Evolutionary conservation across 2,797 vertebrate species (phyloP).

Genomic region (Antrozous pallidus): DNA sequence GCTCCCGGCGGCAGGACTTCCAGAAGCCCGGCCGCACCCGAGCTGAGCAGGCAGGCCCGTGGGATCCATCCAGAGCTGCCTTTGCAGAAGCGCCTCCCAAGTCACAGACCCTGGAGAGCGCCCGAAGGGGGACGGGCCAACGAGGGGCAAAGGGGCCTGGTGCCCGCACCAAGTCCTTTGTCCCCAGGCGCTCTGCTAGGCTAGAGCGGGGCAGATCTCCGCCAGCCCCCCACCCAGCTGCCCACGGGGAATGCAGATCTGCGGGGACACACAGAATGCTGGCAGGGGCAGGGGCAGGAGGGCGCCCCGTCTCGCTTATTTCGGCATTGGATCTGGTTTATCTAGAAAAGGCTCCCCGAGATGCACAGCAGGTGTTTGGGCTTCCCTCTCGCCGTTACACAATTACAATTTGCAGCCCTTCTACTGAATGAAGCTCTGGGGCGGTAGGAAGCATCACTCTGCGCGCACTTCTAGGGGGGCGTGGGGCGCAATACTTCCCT

Average conservation of each 20-base stretch:
- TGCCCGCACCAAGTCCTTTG: constrained; percentile 32
- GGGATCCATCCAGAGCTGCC: not conserved
- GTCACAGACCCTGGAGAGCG: not conserved
- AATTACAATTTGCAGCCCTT: not conserved
- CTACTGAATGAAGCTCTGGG: not conserved
- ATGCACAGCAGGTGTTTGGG: not conserved
- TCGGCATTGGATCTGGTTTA: not conserved
- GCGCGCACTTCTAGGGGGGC: accelerated
- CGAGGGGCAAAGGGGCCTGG: constrained; percentile 8
- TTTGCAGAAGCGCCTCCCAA: not conserved
- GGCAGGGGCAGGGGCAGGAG: not conserved
- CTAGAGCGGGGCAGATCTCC: not conserved
- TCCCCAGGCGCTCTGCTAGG: not conserved
- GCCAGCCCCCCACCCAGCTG: accelerated
- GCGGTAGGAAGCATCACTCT: not conserved
- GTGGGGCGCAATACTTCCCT: not conserved
- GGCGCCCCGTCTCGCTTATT: not conserved
- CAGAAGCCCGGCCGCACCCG: not conserved
- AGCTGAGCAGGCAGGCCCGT: not conserved
- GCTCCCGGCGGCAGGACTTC: not conserved
- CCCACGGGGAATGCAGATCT: not conserved
- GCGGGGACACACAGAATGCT: not conserved
- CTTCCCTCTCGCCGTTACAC: not conserved
- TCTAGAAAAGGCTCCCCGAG: not conserved
- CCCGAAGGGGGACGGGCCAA: not conserved